A percentile compares a stretch with the other conserved stretches of the same genome.
Conservation (phyloP, 2,888 invertebrate genomes). For the Agonopterix arenella region DNA sequence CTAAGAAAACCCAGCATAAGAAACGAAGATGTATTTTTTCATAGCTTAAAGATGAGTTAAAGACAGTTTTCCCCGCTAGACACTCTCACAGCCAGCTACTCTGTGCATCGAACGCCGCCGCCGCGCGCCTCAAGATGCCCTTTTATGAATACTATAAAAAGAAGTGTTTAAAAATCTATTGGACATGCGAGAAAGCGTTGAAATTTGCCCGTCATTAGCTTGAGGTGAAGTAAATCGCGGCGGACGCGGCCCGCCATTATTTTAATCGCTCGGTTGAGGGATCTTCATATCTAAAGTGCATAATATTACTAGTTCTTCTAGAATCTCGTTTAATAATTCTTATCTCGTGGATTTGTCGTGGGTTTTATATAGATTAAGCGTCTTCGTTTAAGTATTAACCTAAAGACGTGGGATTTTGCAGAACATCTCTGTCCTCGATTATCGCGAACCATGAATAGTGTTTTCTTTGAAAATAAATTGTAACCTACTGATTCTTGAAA, state of each 20-base stretch:
- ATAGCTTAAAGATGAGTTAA: too few relatives aligned
- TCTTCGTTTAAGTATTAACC: too few relatives aligned
- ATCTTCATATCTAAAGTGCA: slow-evolving; percentile 11
- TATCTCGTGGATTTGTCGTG: slow-evolving; percentile 1
- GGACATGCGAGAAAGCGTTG: slow-evolving; percentile 5
- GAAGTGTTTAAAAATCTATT: slow-evolving; percentile 1
- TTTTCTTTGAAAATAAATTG: too few relatives aligned
- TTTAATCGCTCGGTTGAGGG: slow-evolving; percentile 11
- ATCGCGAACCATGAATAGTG: too few relatives aligned
- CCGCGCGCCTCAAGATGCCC: background rate
- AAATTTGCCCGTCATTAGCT: slow-evolving; percentile 9
- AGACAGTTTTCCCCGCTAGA: too few relatives aligned
- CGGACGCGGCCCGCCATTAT: slow-evolving; percentile 15
- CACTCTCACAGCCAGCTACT: too few relatives aligned
- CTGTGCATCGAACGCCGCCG: too few relatives aligned
- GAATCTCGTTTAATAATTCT: background rate
- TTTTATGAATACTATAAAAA: background rate
- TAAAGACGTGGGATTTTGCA: too few relatives aligned
- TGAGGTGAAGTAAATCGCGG: slow-evolving; percentile 14
- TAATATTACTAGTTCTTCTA: slow-evolving; percentile 12
- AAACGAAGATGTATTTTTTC: too few relatives aligned
- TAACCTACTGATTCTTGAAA: too few relatives aligned
- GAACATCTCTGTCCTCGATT: too few relatives aligned
- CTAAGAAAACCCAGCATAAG: too few relatives aligned
- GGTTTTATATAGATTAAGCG: slow-evolving; percentile 3